Base-by-base conservation (phyloP, 2,888 invertebrate genomes). In the Glyphotaelius pellucidus region DNA sequence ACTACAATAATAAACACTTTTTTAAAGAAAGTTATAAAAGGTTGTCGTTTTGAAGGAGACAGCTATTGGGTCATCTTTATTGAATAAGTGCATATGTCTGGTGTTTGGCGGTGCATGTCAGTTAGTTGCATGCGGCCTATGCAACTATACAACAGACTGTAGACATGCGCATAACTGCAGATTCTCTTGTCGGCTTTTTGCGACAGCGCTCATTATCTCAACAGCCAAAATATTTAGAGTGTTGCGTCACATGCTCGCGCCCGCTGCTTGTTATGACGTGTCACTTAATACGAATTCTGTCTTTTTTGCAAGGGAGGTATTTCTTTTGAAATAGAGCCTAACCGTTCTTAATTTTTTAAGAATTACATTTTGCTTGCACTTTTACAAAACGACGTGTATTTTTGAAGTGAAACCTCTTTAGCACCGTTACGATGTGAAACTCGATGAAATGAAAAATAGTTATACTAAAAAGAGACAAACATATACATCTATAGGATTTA, bases 151-250 rank as follows among this genome's bases (percentile, higher is more conserved):
- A 42, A 42, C 47, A 12, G 38, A 86, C 42, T 47, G 31, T 30
- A 35, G 83, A 31, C 19, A 35, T 35, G 4, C 83, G 15, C 85
- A 38, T 30, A 52, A n/a, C 25, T 83, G 85, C 80, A 90, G 91
- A 90, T 90, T 91, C 90, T 91, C 84, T 80, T 90, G 90, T 86
- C 81, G 88, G 90, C 92, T 90, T 83, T 90, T 92, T 90, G 90
- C 91, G 85, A 90, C 85, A 90, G 12, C 47, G 42, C 85, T 90
- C 85, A 90, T 90, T 90, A 90, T 81, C 90, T 81, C 30, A 42
- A 42, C 42, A 42, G 42, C 85, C 30, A 86, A 86, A 86, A 86
- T 86, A 90, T 90, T 90, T 90, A 32, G 90, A 38, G 35, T 79
- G 30, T 79, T 90, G 31, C 84, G 79, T 88, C 88, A 88, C 85